Base-by-base conservation (phyloP, 2,113 vertebrate genomes). In the Alexandromys fortis region DNA sequence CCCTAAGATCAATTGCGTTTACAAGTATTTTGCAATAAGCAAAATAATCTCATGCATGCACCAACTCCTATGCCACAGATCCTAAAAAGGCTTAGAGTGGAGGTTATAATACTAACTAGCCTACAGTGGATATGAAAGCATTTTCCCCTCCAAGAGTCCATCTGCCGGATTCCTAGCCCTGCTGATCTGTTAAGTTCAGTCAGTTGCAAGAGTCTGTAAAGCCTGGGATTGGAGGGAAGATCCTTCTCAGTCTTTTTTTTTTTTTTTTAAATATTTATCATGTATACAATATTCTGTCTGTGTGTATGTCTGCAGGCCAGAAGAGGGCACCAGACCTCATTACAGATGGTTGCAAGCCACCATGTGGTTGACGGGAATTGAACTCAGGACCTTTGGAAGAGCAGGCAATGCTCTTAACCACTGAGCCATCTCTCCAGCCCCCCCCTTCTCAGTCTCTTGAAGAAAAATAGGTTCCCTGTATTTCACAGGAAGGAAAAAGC, bases 1-100 rank as follows among this genome's bases (percentile, higher is more conserved):
- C 49, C 77, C 45, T 58, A 49, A 83, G 38, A 92, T 83, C 21
- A 94, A 61, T 52, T 26, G 85, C 77, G 67, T 58, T 87, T 55
- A 77, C 42, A 28, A 47, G n/a, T 86, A 94, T 38, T 96, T 91
- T 83, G 52, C 12, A 47, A 24, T 92, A 78, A 89, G 45, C 72
- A 81, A 73, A 89, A 68, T 52, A 28, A 33, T 30, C 26, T 68
- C 52, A 52, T 21, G 58, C 38, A 42, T 10, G 16, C 13, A 78
- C 63, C 67, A 63, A 35, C 38, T 58, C 45, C 7, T 8, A 52
- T 58, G 52, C 38, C 35, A 16, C 8, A 77, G 63, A 61, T 24
- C 16, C 21, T 26, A 72, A 83, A 68, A 63, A 86, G n/a, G 21
- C 49, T 79, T 58, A 17, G 30, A 61, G 35, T 49, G 38, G 55